Percentiles rank a stretch among this genome's conserved stretches.
phyloP scores from a whole-genome alignment of 1,140 invertebrate species.

The Platyscapa corneri region DNA sequence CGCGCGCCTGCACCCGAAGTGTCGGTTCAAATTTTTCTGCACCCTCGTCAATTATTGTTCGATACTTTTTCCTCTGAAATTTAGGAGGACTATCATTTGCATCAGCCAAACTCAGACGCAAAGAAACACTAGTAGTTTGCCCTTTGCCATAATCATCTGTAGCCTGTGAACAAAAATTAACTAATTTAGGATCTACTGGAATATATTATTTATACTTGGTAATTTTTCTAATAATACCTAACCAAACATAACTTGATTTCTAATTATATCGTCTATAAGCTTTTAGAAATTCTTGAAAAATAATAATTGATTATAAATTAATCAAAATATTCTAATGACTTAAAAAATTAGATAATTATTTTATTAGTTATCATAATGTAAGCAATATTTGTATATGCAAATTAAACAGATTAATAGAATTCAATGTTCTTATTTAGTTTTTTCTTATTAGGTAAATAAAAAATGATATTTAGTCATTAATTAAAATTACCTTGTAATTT shows the following conservation, averaged over 20 bases:
- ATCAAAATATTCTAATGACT: too few relatives aligned
- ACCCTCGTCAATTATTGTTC: conserved; percentile 88
- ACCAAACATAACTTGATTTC: too few relatives aligned
- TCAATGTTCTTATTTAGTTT: neutral
- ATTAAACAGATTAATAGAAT: too few relatives aligned
- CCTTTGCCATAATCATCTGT: conserved; percentile 89
- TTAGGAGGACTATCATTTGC: conserved; percentile 91
- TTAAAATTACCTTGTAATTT: conserved; percentile 82
- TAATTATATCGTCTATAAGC: too few relatives aligned
- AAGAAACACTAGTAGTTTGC: conserved; percentile 83
- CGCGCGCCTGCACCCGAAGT: conserved; percentile 80
- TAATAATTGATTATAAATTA: too few relatives aligned
- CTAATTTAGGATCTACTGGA: neutral
- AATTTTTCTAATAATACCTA: too few relatives aligned
- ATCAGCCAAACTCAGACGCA: conserved; percentile 86
- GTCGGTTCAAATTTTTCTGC: conserved; percentile 87
- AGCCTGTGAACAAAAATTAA: conserved; percentile 75
- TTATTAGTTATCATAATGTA: too few relatives aligned
- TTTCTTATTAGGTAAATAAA: too few relatives aligned
- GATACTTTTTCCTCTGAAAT: conserved; percentile 83
- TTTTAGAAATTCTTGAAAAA: too few relatives aligned
- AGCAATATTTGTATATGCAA: too few relatives aligned
- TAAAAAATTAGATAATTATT: too few relatives aligned
- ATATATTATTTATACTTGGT: too few relatives aligned
- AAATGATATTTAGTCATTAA: neutral